Percentiles rank a stretch among this genome's conserved stretches.
phyloP scores from a whole-genome alignment of 2,888 invertebrate genomes.

The Archaeoteleia sp. region DNA sequence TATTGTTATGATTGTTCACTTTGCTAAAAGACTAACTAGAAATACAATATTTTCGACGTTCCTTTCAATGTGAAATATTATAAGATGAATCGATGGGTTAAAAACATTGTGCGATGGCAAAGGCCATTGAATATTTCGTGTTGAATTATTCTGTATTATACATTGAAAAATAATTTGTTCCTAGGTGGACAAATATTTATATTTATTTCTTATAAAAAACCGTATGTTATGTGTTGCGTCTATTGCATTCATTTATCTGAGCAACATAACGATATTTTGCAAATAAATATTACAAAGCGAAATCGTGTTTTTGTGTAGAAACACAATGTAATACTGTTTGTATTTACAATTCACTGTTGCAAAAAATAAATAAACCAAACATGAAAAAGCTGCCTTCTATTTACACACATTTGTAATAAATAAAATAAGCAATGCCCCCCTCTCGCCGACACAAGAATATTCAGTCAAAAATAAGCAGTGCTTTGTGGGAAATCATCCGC shows the following conservation, averaged over 20 bases:
- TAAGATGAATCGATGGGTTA: constrained; percentile 32
- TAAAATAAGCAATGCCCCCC: neutral
- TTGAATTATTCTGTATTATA: constrained; percentile 9
- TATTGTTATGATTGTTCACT: no score
- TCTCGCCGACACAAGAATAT: no score
- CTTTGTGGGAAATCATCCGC: constrained; percentile 22
- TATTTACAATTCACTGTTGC: no score
- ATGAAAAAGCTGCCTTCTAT: constrained; percentile 39
- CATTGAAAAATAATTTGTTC: constrained; percentile 22
- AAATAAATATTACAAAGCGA: constrained; percentile 1
- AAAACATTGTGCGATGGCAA: constrained; percentile 47
- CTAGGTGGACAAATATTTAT: no score
- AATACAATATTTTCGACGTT: constrained; percentile 16
- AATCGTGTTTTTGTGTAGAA: constrained; percentile 10
- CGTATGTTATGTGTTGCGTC: neutral
- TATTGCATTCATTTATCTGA: no score
- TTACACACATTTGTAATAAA: constrained; percentile 26
- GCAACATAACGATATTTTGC: neutral
- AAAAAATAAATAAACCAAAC: no score
- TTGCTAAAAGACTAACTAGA: no score
- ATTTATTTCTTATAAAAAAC: neutral
- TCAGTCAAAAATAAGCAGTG: constrained; percentile 21
- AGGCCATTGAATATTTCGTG: constrained; percentile 33
- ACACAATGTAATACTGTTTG: constrained; percentile 36
- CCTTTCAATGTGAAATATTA: constrained; percentile 22